phyloP scores from a whole-genome alignment of 30 jellyfish, hydroid and myxozoan genomes.

The Hydra vulgaris region DNA sequence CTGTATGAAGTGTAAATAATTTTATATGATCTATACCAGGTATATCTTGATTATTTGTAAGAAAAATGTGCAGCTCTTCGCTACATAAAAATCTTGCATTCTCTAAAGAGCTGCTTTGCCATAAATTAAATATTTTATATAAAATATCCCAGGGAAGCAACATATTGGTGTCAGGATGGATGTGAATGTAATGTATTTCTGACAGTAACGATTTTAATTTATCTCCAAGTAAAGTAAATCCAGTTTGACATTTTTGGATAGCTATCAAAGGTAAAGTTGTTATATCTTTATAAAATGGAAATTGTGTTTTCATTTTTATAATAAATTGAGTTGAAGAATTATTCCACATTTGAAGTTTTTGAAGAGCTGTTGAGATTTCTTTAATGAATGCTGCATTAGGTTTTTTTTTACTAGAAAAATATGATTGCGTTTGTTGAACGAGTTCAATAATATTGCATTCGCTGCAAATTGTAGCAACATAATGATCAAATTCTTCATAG shows the following conservation, averaged over 20 bases:
- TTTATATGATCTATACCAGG: neutral
- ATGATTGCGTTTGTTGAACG: neutral
- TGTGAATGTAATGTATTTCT: neutral
- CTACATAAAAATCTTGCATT: neutral
- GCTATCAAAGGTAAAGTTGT: conserved; percentile 8
- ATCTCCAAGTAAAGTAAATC: conserved; percentile 3
- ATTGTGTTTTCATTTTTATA: conserved; percentile 11
- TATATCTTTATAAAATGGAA: conserved; percentile 54
- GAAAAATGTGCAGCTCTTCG: neutral
- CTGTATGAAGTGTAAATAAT: neutral
- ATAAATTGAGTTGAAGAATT: conserved; percentile 46
- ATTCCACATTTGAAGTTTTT: conserved; percentile 34
- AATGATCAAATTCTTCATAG: conserved; percentile 46
- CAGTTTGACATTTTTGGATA: conserved; percentile 19
- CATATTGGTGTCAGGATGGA: neutral
- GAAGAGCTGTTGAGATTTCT: neutral
- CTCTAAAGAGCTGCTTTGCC: neutral
- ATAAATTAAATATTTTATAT: neutral
- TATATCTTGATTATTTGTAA: neutral
- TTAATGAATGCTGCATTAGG: neutral
- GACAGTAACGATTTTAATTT: neutral
- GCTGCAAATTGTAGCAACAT: conserved; percentile 26
- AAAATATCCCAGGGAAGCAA: neutral
- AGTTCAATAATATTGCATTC: conserved; percentile 18
- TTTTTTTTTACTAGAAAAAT: neutral